phyloP scores from a whole-genome alignment of 2,797 vertebrate genomes.

The Muraenolepis orangiensis region DNA sequence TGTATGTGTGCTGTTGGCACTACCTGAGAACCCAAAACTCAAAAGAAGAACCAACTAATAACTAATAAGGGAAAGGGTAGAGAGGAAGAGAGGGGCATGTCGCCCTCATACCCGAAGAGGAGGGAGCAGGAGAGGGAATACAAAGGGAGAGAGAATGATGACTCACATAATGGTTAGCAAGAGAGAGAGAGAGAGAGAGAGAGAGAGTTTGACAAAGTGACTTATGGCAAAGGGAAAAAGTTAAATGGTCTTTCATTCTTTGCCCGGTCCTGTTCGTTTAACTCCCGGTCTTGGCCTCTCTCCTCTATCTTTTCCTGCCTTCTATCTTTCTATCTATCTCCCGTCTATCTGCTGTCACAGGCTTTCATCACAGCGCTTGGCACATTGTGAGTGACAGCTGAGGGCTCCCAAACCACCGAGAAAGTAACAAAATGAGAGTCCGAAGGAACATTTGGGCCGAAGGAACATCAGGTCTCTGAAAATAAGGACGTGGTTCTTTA shows the following conservation, averaged over 20 bases:
- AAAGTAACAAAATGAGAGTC: not conserved
- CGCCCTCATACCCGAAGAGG: no score
- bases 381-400: not conserved
- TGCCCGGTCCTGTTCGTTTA: not conserved
- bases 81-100: not conserved
- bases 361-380: not conserved
- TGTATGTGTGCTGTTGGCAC: no score
- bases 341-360: not conserved
- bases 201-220: not conserved
- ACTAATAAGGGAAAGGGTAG: no score
- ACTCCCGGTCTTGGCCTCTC: not conserved
- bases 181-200: no score
- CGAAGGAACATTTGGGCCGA: no score
- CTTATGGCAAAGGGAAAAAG: not conserved
- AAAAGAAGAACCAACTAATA: not conserved
- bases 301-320: not conserved
- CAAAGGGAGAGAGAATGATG: not conserved
- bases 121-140: not conserved
- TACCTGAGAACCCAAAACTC: not conserved
- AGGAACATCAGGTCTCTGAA: not conserved
- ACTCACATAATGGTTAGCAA: not conserved
- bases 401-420: not conserved
- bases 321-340: not conserved
- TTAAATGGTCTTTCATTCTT: not conserved
- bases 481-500: not conserved